Evolutionary conservation across 2,888 invertebrate species (phyloP).

Genomic region (Catotricha subobsoleta): DNA sequence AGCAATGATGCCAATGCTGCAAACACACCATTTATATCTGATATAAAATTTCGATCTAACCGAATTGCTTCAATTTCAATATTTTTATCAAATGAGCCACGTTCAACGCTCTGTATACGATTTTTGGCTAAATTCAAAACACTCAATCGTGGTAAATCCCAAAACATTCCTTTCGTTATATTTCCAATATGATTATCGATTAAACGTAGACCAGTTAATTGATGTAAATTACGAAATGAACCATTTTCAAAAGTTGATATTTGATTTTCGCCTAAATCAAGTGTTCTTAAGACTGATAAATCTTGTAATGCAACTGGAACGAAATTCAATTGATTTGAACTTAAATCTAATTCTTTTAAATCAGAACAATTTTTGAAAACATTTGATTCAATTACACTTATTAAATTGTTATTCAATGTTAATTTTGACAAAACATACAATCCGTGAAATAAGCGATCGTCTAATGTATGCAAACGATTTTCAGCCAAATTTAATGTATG

Average conservation of each 20-base stretch:
- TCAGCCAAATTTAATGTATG: slow-evolving; percentile 78
- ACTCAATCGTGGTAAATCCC: slow-evolving; percentile 66
- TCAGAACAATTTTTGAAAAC: slow-evolving; percentile 78
- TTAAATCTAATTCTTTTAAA: slow-evolving; percentile 72
- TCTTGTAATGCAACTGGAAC: slow-evolving; percentile 72
- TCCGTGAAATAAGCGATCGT: slow-evolving; percentile 65
- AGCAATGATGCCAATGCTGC: slow-evolving; percentile 66
- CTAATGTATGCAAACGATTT: slow-evolving; percentile 65
- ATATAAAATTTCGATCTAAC: slow-evolving; percentile 71
- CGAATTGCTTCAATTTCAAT: slow-evolving; percentile 68
- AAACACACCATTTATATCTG: slow-evolving; percentile 79
- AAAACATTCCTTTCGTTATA: slow-evolving; percentile 68
- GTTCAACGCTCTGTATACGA: slow-evolving; percentile 67
- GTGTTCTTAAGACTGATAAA: slow-evolving; percentile 63
- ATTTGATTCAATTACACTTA: slow-evolving; percentile 57
- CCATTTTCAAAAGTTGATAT: slow-evolving; percentile 68
- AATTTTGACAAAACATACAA: slow-evolving; percentile 67
- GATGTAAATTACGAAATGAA: slow-evolving; percentile 67
- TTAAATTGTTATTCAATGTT: slow-evolving; percentile 69
- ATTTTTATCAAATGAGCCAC: slow-evolving; percentile 68
- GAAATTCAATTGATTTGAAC: slow-evolving; percentile 64
- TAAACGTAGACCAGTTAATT: slow-evolving; percentile 69
- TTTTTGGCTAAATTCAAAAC: slow-evolving; percentile 79
- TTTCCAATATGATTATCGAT: slow-evolving; percentile 83
- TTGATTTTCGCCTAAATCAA: slow-evolving; percentile 84